Percentiles rank a stretch among this genome's conserved stretches.
These are phyloP conservation scores for Drosophila neonasuta DNA, from an alignment of 2,888 invertebrate genomes.

Conservation along the genomic window DNA sequence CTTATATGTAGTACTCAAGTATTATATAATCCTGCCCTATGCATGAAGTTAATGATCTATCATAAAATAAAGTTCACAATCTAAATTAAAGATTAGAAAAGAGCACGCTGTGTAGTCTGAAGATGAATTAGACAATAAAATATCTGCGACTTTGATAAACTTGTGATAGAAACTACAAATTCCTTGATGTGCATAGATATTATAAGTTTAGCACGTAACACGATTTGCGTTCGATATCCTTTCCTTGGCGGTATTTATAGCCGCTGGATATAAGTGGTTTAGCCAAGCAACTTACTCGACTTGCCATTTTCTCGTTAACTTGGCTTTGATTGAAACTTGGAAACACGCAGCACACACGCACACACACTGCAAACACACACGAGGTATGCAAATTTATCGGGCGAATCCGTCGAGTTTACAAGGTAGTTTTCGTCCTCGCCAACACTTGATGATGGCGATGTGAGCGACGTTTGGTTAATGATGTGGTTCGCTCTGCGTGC, in stretches of 20 bases:
- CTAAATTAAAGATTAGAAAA: too few species aligned
- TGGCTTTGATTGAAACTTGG: conserved; percentile 35
- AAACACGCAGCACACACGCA: conserved; percentile 34
- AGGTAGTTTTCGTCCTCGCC: conserved; percentile 41
- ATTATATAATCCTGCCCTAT: too few species aligned
- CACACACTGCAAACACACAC: conserved; percentile 11
- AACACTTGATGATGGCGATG: conserved; percentile 48
- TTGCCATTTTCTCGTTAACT: conserved; percentile 64
- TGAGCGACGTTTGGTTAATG: conserved; percentile 63
- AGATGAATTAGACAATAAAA: too few species aligned
- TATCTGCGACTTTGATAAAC: too few species aligned
- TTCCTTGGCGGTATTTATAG: not conserved
- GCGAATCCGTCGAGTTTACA: conserved; percentile 30
- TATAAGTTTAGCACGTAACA: not conserved
- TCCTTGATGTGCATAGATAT: not conserved
- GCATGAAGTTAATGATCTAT: too few species aligned
- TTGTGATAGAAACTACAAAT: not conserved
- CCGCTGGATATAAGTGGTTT: not conserved
- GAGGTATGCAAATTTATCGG: conserved; percentile 30
- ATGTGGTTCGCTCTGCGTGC: conserved; percentile 58
- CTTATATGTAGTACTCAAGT: too few species aligned
- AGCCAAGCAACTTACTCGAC: conserved; percentile 71
- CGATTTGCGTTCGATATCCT: conserved; percentile 6
- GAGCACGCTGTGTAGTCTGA: too few species aligned
- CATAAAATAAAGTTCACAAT: too few species aligned